phyloP scores from a whole-genome alignment of 2,888 invertebrate genomes.

The Erpobdella octoculata region DNA sequence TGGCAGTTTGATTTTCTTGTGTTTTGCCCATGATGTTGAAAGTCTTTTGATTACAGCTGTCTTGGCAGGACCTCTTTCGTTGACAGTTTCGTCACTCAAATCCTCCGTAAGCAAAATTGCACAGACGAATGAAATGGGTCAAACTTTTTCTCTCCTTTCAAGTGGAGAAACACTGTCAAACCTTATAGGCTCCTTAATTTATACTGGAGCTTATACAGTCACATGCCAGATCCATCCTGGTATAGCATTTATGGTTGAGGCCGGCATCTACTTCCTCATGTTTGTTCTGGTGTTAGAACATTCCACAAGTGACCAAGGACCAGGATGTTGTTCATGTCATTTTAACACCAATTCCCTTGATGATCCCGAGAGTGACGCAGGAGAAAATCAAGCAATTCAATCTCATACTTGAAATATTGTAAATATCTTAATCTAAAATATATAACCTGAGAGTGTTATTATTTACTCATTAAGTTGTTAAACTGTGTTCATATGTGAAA shows the following conservation, averaged over 20 bases:
- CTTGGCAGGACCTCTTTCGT: constrained; percentile 45
- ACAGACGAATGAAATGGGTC: constrained; percentile 47
- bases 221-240: constrained; percentile 45
- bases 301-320: no score
- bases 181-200: constrained; percentile 45
- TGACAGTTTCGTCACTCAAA: constrained; percentile 45
- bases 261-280: constrained; percentile 36
- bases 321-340: no score
- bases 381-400: no score
- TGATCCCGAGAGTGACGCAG: no score
- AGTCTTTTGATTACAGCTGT: constrained; percentile 46
- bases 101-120: constrained; percentile 48
- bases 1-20: constrained; percentile 41
- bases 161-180: constrained; percentile 47
- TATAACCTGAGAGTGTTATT: no score
- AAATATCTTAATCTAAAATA: no score
- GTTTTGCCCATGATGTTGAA: constrained; percentile 42
- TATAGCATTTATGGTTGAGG: constrained; percentile 45
- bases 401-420: no score
- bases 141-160: constrained; percentile 47
- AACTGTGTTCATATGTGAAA: no score
- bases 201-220: constrained; percentile 46
- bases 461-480: no score
- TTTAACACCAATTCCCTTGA: no score
- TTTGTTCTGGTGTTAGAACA: constrained; percentile 14